Base-by-base conservation (phyloP, 2,797 vertebrate species). In the Kryptolebias ocellatus region DNA sequence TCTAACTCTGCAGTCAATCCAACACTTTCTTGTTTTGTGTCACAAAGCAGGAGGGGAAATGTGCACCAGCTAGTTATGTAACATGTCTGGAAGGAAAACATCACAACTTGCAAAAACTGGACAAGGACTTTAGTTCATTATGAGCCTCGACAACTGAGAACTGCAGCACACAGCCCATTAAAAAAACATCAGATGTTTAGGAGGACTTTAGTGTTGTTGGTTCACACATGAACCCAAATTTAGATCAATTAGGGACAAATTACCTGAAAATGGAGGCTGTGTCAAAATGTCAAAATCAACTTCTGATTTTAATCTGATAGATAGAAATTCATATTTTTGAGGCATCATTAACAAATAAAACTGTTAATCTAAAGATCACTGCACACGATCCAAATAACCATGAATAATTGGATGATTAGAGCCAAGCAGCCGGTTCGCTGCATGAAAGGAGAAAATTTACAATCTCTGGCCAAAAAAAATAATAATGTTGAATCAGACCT, bases 61-160 rank as follows among this genome's bases (percentile, higher is more conserved):
- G 52, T 79, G 67, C 52, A 68, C 68, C 74, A 76, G 29, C 7
- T 24, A 46, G 64, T 87, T 84, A 83, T 58, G 78, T 68, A 83
- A 89, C 55, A 11, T 28, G 60, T 80, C 79, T 81, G 79, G 64
- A 63, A 67, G 50, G 27, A 70, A 47, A 75, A 78, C 77, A 53
- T 79, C 75, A 74, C 55, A 67, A 64, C 47, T 31, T 71, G 57
- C 68, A 76, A 72, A 72, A 31, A 4, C 34, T 50, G 58, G 31
- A 75, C 75, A n/a, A 10, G 5, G 57, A 54, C 46, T 9, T 24
- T 50, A 51, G 7, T 77, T 60, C 37, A 64, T 44, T 44, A 54
- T 18, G 64, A 69, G 60, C 58, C 71, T 58, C 42, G 61, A 17
- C 16, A 57, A 64, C 39, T 31, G 16, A 7, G 8, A 37, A 12